phyloP scores from a whole-genome alignment of 2,113 vertebrate species.

The Turdus rufiventris region DNA sequence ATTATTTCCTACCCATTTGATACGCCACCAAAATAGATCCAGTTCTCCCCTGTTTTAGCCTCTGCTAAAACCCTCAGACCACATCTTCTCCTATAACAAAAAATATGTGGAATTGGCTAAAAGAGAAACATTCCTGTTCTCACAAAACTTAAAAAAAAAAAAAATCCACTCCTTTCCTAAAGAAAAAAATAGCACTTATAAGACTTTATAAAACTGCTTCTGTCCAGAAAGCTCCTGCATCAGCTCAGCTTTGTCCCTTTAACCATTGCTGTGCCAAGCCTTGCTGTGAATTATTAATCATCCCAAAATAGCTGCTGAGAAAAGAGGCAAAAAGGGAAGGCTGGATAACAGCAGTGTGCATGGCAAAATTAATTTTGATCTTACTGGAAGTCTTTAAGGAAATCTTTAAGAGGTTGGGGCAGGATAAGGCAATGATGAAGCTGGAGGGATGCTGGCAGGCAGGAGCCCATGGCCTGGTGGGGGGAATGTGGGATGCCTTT shows the following conservation, averaged over 20 bases:
- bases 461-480: background rate
- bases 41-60: conserved; percentile 63
- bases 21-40: conserved; percentile 46
- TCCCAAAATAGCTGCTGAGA: conserved; percentile 19
- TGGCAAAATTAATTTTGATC: background rate
- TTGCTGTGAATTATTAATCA: background rate
- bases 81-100: conserved; percentile 65
- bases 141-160: conserved; percentile 35
- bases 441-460: background rate
- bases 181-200: conserved; percentile 39
- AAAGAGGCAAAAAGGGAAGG: background rate
- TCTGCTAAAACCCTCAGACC: conserved; percentile 64
- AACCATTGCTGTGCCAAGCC: background rate
- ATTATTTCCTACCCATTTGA: conserved; percentile 47
- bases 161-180: conserved; percentile 7
- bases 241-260: background rate
- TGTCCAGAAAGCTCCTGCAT: conserved; percentile 39
- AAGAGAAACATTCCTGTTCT: conserved; percentile 64
- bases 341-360: background rate
- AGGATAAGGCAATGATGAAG: background rate
- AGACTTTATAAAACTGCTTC: conserved; percentile 17
- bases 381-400: background rate
- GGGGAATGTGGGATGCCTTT: background rate
- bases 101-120: conserved; percentile 67
- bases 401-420: background rate